Evolutionary conservation across 2,797 vertebrate genomes (phyloP).

Genomic region (Tamandua tetradactyla): DNA sequence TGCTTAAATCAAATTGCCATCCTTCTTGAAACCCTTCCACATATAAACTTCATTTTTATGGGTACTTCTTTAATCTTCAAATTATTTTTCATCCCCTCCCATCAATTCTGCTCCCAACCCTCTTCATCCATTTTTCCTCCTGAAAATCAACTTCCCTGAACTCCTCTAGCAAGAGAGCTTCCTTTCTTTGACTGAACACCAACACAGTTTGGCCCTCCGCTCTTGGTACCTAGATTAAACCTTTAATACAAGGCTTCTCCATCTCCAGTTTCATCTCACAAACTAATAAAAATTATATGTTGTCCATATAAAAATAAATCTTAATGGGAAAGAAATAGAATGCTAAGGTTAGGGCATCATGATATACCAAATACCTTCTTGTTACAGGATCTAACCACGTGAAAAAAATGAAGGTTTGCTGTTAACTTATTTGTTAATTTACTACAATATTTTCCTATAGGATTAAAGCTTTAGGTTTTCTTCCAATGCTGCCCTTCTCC

Average conservation of each 20-base stretch:
- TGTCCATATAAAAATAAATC: not conserved
- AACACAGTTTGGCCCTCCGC: not conserved
- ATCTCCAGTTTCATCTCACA: not conserved
- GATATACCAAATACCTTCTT: not conserved
- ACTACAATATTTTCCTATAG: not conserved
- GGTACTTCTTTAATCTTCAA: not conserved
- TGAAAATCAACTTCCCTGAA: not conserved
- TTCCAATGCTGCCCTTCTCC: constrained; percentile 36
- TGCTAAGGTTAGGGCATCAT: not conserved
- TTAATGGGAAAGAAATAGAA: not conserved
- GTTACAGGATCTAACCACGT: not conserved
- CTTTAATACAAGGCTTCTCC: not conserved
- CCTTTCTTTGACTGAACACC: not conserved
- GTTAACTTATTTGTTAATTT: constrained; percentile 17
- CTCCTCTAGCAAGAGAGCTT: not conserved
- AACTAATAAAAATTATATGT: not conserved
- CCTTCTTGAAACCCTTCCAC: not conserved
- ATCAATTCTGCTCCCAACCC: not conserved
- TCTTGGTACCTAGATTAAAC: not conserved
- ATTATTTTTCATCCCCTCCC: not conserved
- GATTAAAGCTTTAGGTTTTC: not conserved
- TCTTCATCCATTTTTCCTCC: not conserved
- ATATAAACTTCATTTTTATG: not conserved
- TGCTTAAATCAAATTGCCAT: not conserved
- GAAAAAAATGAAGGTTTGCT: not conserved